These are phyloP conservation scores for Ia io DNA, from an alignment of 2,113 vertebrate species.

Conservation along the genomic window DNA sequence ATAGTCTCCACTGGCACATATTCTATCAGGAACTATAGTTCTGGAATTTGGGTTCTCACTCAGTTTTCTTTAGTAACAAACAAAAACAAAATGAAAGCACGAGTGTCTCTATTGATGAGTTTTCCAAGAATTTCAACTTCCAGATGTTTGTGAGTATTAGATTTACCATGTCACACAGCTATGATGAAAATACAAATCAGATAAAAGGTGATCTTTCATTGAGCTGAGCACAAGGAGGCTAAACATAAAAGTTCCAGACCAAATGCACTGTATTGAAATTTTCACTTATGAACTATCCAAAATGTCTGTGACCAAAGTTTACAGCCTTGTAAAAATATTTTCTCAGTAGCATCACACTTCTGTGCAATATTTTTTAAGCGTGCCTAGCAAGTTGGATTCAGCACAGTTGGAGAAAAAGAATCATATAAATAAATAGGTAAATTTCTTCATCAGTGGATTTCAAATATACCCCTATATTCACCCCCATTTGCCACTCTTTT, in stretches of 20 bases:
- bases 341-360: slow-evolving; percentile 23
- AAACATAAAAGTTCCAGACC: background rate
- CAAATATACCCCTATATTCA: background rate
- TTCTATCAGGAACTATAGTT: background rate
- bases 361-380: slow-evolving; percentile 21
- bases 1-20: background rate
- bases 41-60: background rate
- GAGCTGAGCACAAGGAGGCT: background rate
- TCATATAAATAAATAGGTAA: background rate
- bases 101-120: background rate
- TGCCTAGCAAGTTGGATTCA: background rate
- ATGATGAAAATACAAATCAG: background rate
- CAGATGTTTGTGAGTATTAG: background rate
- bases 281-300: background rate
- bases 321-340: slow-evolving; percentile 54
- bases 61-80: background rate
- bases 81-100: background rate
- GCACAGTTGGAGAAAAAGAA: slow-evolving; percentile 3
- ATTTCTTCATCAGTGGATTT: background rate
- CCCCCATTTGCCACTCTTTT: background rate
- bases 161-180: background rate
- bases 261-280: slow-evolving; percentile 2
- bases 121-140: background rate
- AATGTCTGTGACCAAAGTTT: slow-evolving; percentile 39
- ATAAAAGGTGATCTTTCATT: background rate